Conservation (phyloP, 1,140 invertebrate species). For the Pseudoatta argentina region DNA sequence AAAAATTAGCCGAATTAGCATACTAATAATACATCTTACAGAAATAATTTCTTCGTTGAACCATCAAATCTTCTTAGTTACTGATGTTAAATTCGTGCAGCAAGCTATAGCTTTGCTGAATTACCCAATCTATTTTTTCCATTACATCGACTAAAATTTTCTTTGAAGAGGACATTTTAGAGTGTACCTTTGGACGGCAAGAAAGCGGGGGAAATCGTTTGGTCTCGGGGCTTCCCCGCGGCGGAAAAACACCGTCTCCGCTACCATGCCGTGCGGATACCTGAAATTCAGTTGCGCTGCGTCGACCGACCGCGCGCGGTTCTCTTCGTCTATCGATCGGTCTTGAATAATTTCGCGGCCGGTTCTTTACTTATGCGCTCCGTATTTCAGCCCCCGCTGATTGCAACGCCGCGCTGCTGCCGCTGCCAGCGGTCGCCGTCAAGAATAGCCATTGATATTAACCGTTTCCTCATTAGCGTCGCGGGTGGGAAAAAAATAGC, state of each 20-base stretch:
- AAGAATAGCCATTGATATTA: conserved; percentile 66
- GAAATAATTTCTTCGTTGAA: too few species aligned
- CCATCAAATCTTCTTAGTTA: too few species aligned
- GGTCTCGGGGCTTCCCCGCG: conserved; percentile 61
- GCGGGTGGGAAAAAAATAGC: conserved; percentile 27
- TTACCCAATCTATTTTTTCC: too few species aligned
- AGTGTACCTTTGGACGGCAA: too few species aligned
- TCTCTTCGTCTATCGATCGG: conserved; percentile 80
- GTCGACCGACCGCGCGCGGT: conserved; percentile 75
- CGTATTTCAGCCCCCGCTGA: conserved; percentile 78
- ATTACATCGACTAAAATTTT: too few species aligned
- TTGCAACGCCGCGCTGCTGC: conserved; percentile 24
- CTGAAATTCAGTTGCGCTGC: conserved; percentile 79
- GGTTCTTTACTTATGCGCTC: conserved; percentile 81
- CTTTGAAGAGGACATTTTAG: too few species aligned
- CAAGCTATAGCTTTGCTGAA: too few species aligned
- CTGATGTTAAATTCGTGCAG: too few species aligned
- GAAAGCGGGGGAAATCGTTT: not conserved
- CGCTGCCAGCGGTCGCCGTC: not conserved
- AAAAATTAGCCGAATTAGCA: too few species aligned
- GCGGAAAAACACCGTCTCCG: conserved; percentile 67
- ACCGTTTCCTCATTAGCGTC: conserved; percentile 58
- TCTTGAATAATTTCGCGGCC: conserved; percentile 84
- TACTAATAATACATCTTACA: too few species aligned
- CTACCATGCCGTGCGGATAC: conserved; percentile 63